Conservation (phyloP, 2,113 vertebrate genomes). For the Dromiciops gliroides region DNA sequence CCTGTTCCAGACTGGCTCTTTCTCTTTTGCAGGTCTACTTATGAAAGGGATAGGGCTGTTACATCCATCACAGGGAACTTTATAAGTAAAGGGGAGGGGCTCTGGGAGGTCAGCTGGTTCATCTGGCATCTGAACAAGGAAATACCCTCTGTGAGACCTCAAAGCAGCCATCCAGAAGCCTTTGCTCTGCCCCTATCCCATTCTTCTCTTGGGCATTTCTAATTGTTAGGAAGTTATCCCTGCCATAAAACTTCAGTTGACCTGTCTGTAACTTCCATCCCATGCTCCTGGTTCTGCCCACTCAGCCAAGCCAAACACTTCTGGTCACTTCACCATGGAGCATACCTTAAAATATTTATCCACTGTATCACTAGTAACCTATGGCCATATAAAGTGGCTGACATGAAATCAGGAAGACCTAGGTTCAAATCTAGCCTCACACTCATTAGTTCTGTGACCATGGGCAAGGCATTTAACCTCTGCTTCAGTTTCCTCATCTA, state of each 20-base stretch:
- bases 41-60: background rate
- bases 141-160: background rate
- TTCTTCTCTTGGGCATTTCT: background rate
- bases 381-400: no score
- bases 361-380: no score
- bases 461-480: no score
- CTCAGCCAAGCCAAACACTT: background rate
- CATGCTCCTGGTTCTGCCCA: no score
- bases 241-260: background rate
- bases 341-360: no score
- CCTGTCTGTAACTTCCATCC: background rate
- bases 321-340: background rate
- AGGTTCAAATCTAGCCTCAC: no score
- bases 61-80: background rate
- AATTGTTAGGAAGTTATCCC: background rate
- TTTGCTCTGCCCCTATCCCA: background rate
- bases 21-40: slow-evolving; percentile 9
- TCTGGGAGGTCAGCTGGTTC: background rate
- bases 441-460: no score
- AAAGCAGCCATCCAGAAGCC: background rate
- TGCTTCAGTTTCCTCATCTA: no score
- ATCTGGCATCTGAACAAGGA: background rate
- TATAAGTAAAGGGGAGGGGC: background rate
- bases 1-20: slow-evolving; percentile 30
- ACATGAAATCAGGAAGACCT: no score